Conservation (phyloP, 2,888 invertebrate species). For the Hydroisotoma schaefferi region DNA sequence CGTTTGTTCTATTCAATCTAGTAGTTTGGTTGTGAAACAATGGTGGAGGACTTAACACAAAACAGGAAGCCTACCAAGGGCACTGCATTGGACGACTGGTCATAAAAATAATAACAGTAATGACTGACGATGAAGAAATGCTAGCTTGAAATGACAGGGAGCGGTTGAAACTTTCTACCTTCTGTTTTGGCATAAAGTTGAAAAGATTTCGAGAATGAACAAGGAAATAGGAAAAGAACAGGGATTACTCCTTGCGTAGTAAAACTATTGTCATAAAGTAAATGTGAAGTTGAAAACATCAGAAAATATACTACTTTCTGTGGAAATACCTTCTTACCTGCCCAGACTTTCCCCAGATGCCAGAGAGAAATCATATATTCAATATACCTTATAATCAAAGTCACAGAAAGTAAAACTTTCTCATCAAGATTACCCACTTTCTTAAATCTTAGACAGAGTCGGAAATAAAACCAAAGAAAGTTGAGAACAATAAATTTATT, state of each 20-base stretch:
- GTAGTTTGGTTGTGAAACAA: too few relatives aligned
- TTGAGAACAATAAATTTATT: too few relatives aligned
- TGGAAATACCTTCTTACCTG: too few relatives aligned
- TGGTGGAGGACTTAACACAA: too few relatives aligned
- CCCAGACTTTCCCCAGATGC: too few relatives aligned
- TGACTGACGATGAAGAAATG: not conserved
- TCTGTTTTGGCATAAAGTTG: slow-evolving; percentile 6
- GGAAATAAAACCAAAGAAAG: too few relatives aligned
- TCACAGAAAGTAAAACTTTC: too few relatives aligned
- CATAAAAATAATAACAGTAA: slow-evolving; percentile 17
- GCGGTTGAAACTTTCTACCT: not conserved
- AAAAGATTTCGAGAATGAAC: not conserved
- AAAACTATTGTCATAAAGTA: slow-evolving; percentile 4
- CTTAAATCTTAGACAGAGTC: too few relatives aligned
- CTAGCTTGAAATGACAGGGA: not conserved
- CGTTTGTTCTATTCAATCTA: too few relatives aligned
- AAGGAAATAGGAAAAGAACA: not conserved
- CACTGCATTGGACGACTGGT: not conserved
- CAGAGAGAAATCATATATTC: too few relatives aligned
- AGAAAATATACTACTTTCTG: not conserved
- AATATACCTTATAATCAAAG: too few relatives aligned
- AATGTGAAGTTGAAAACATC: not conserved
- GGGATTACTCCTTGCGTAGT: not conserved
- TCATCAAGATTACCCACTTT: too few relatives aligned
- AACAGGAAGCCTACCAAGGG: not conserved